Evolutionary conservation across 2,113 vertebrate species (phyloP).

Genomic region (Cyprinodon tularosa): DNA sequence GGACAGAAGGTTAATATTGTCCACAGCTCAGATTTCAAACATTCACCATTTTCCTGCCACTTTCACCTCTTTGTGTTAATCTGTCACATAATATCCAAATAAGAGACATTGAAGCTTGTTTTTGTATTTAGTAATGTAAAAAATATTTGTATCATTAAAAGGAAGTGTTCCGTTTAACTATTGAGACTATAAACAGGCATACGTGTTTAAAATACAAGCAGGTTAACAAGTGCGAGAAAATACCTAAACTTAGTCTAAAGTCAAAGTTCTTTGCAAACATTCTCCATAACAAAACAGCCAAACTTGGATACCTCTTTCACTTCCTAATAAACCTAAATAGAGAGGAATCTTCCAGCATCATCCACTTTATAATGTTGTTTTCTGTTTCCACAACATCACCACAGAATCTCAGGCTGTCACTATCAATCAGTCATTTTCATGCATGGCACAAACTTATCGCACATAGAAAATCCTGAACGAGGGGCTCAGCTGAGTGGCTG

Average conservation of each 20-base stretch:
- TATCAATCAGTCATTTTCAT: conserved; percentile 55
- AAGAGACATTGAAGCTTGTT: neutral
- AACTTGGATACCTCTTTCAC: neutral
- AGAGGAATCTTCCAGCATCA: neutral
- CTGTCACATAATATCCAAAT: neutral
- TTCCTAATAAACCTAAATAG: neutral
- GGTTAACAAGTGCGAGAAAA: neutral
- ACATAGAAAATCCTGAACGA: conserved; percentile 41
- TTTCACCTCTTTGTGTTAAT: neutral
- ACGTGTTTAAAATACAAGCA: neutral
- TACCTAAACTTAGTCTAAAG: neutral
- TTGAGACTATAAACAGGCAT: neutral
- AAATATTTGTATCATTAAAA: neutral
- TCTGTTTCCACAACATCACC: neutral
- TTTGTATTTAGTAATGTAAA: neutral
- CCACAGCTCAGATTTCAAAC: neutral
- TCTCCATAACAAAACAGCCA: neutral
- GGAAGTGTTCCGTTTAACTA: neutral
- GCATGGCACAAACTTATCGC: conserved; percentile 56
- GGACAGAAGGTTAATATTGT: neutral
- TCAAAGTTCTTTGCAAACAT: neutral
- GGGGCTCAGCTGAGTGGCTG: conserved; percentile 50
- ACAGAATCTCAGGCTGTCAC: conserved; percentile 20
- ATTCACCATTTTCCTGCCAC: neutral
- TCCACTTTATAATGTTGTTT: neutral